Base-by-base conservation (phyloP, 2,888 invertebrate genomes). In the Marasmarcha lunaedactyla region DNA sequence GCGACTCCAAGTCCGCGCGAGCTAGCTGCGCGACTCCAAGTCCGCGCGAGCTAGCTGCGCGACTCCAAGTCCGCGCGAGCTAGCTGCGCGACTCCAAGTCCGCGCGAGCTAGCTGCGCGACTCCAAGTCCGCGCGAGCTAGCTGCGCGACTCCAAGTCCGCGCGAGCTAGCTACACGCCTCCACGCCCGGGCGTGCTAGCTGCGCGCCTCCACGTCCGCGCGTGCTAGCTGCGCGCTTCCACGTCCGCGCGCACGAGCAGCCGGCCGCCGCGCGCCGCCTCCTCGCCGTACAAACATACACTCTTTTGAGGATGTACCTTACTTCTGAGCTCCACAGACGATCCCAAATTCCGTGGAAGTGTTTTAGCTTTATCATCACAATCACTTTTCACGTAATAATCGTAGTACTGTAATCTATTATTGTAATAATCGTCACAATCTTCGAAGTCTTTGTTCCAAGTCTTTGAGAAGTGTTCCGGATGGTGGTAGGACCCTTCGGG, bases 361-460 rank as follows among this genome's bases (percentile, higher is more conserved):
- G 81, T 81, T 36, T 70, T 71, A 1, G 76, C 59, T 51, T 55
- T 68, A 46, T 51, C 59, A 26, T 58, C 63, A 51, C 68, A 64
- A 50, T 81, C 81, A 68, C 78, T 74, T 53, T 83, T 83, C 1
- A 78, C 51, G 52, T 72, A 81, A 37, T 79, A 81, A 40, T 83
- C 79, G 37, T 78, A 81, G 1, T 67, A 61, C n/a, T 72, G 63
- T 37, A 78, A 76, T 40, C 76, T 74, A 41, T 63, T 62, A 43
- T 78, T 78, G 37, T 79, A 81, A 11, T 81, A 79, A 0, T 76
- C 76, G 6, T 73, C 70, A 46, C 59, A 71, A 7, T 65, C 54
- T 15, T 77, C 68, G 20, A 78, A 71, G n/a, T n/a, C n/a, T n/a
- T n/a, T n/a, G 1, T 66, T 63, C 36, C 71, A 61, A 46, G 73